Evolutionary conservation across 1,140 invertebrate species (phyloP), one percentile per base, ranked within the genome.

Genomic region (Scaptodrosophila lebanonensis): DNA sequence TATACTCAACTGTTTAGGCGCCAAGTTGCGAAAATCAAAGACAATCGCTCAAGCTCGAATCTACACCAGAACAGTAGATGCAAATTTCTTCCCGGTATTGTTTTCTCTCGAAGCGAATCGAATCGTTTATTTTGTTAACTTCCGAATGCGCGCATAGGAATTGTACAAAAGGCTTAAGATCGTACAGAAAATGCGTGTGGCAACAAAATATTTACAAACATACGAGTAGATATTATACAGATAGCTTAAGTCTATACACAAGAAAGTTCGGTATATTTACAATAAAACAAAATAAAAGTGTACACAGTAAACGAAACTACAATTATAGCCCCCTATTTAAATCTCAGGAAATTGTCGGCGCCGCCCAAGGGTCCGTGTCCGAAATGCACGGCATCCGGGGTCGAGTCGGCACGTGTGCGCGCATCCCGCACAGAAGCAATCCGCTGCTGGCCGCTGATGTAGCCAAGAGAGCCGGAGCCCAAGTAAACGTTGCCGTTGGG

Each of bases 381-480:
- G 16, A 86, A 86, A 39, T 86, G 84, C 42, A 86, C 40, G 3
- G 84, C 60, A 66, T 79, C 72, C n/a, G 71, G 68, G 1, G 63
- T 59, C n/a, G 49, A 42, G 7, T 73, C 84, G 4, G 84, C 63
- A 0, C 84, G 75, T 2, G 84, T 86, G 32, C 83, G 77, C 1
- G 79, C 84, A 33, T 85, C 72, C 35, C 64, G 25, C 0, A 85
- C 57, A 1, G 66, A 71, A 3, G 76, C 66, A 3, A 65, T 48
- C 3, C 67, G 64, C 40, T 86, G 82, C 45, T 84, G 71, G 7
- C 64, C 71, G 38, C 73, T 86, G 9, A 87, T 83, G 32, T 86
- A 87, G 38, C 84, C 85, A 30, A 87, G 22, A 0, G 85, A 87
- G 0, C 86, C 86, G 0, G 85, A 87, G 3, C 86, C 86, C 20